Conservation (phyloP, 2,797 vertebrate genomes). For the Mergus octosetaceus region DNA sequence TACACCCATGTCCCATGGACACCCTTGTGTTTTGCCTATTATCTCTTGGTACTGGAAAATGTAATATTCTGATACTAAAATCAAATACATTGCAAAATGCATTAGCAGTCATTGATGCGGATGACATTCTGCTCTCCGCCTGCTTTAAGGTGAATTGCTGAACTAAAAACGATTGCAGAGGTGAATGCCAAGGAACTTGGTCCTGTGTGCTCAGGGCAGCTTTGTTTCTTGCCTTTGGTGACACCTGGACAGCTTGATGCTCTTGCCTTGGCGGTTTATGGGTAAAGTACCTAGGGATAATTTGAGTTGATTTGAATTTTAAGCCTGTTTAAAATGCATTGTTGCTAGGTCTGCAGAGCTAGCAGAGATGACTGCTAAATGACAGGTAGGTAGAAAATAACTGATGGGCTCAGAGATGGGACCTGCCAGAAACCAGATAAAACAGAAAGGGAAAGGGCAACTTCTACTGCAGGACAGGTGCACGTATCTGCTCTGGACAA, state of each 20-base stretch:
- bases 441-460: not conserved
- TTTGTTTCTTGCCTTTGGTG: not conserved
- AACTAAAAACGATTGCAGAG: not conserved
- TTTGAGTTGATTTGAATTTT: not conserved
- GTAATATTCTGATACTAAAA: conserved; percentile 66
- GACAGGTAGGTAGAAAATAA: not conserved
- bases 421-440: not conserved
- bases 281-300: not conserved
- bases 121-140: not conserved
- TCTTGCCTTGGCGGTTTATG: not conserved
- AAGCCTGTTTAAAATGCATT: not conserved
- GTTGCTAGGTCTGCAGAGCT: not conserved
- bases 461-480: not conserved
- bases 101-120: not conserved
- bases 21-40: conserved; percentile 26
- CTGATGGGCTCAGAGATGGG: not conserved
- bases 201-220: not conserved
- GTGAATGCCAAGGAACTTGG: rapidly evolving
- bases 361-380: not conserved
- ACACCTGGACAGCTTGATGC: not conserved
- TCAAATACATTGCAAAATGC: conserved; percentile 19
- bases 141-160: not conserved
- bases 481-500: not conserved
- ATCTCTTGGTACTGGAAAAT: conserved; percentile 23
- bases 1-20: conserved; percentile 34